A percentile compares a stretch with the other conserved stretches of the same genome.
These are phyloP conservation scores for Alosa alosa DNA, from an alignment of 2,113 vertebrate species.

Conservation along the genomic window DNA sequence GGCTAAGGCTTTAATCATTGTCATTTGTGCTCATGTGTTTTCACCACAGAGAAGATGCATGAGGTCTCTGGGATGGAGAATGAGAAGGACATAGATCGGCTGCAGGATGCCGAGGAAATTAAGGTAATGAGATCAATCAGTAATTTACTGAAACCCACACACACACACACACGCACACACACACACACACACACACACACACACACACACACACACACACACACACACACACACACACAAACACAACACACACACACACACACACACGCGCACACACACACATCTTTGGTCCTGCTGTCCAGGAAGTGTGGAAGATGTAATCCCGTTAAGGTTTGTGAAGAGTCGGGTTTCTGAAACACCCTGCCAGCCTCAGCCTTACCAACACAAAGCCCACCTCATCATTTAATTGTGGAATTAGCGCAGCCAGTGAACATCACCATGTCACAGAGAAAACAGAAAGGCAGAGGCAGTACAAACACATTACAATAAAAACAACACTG, in stretches of 20 bases:
- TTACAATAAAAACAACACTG: too few relatives aligned
- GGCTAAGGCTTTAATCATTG: background rate
- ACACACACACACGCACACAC: background rate
- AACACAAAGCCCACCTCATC: background rate
- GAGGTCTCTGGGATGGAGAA: conserved; percentile 70
- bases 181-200: background rate
- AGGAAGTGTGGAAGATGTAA: background rate
- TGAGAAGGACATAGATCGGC: conserved; percentile 61
- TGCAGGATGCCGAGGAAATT: conserved; percentile 55
- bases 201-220: background rate
- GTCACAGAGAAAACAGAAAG: too few relatives aligned
- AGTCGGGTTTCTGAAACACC: background rate
- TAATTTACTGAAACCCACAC: background rate
- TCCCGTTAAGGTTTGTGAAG: background rate
- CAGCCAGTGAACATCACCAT: background rate
- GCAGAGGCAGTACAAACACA: too few relatives aligned
- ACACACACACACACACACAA: background rate
- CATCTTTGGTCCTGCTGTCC: background rate
- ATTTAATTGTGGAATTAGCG: background rate
- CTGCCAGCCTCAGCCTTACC: background rate
- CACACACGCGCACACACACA: background rate
- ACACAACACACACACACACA: background rate
- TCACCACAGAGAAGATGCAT: conserved; percentile 81
- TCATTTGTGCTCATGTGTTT: background rate
- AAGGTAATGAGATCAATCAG: conserved; percentile 50